Evolutionary conservation across 2,888 invertebrate species (phyloP), one percentile per base, ranked within the genome.

Genomic region (Scaptomyza parva): DNA sequence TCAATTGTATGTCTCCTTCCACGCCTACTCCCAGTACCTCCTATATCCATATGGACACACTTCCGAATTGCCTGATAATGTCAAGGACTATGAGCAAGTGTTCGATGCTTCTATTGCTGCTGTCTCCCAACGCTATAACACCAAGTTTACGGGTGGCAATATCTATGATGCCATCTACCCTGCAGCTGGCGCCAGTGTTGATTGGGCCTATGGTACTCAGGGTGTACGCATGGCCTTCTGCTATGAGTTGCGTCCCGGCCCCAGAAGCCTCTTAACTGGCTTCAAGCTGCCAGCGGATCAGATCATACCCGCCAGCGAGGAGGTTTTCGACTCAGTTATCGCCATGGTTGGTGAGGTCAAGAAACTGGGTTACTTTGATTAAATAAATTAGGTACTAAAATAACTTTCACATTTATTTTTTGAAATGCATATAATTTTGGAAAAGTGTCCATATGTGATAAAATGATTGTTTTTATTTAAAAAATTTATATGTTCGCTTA

Each of bases 191-290:
- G 92, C 93, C 1, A 93, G 94, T 18, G 92, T 94, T 68, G 97
- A 97, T 88, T 97, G 96, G 95, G 95, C 94, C 0, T 95, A 96
- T 82, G 94, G 94, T 37, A 93, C 94, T 1, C 95, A 82, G 55
- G 78, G 64, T 62, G 76, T 88, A 2, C 84, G 85, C 43, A 80
- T 88, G 68, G 8, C 88, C 6, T 91, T 80, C 72, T 88, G 89
- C 53, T 94, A 94, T 52, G 96, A 96, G 84, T 92, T 96, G 55
- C 88, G 91, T 41, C 91, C 91, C 14, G 75, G 78, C 0, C 53
- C 74, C 9, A 77, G 1, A 2, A 93, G 95, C 0, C 44, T 86
- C 20, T 92, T 93, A 78, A 44, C 41, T 6, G 96, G 96, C 0
- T 96, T 95, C 88, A 83, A 94, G 0, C 91, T 96, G 1, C 96